Conservation (phyloP, 2,113 vertebrate genomes). For the Reinhardtius hippoglossoides region DNA sequence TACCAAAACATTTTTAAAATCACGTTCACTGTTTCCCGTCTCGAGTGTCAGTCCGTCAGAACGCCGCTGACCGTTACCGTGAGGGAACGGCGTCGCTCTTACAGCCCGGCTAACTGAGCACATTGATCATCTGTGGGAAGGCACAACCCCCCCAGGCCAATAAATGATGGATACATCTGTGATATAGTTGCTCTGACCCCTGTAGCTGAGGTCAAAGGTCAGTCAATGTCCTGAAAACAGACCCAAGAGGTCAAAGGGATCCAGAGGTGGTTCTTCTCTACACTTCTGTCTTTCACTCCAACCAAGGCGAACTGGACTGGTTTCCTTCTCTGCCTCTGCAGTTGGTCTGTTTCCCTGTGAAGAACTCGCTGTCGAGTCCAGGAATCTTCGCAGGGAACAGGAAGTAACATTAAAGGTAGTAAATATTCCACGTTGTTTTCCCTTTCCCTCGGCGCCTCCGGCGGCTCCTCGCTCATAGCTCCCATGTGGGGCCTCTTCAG, state of each 20-base stretch:
- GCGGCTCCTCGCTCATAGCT: constrained; percentile 14
- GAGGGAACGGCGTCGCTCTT: no score
- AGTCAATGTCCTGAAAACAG: constrained; percentile 16
- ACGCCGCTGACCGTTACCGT: constrained; percentile 8
- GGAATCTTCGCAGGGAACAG: constrained; percentile 41
- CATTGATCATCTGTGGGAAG: constrained; percentile 71
- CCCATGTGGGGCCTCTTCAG: neutral
- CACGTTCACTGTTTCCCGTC: constrained; percentile 38
- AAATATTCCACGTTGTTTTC: constrained; percentile 40
- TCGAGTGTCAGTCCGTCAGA: constrained; percentile 26
- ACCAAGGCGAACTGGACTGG: no score
- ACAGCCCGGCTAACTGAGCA: constrained; percentile 65
- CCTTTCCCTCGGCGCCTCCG: neutral
- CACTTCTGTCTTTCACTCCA: constrained; percentile 26
- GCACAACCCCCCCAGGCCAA: constrained; percentile 49
- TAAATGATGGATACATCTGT: constrained; percentile 76
- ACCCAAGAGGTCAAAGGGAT: constrained; percentile 16
- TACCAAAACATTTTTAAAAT: constrained; percentile 67
- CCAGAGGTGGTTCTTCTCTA: constrained; percentile 33
- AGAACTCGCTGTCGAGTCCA: constrained; percentile 25
- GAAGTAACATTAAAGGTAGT: constrained; percentile 47
- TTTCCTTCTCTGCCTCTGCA: neutral
- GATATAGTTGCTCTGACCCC: constrained; percentile 70
- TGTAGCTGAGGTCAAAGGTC: constrained; percentile 51
- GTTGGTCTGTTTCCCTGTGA: constrained; percentile 43